Base-by-base conservation (phyloP, 2,113 vertebrate genomes). In the Thunnus maccoyii region DNA sequence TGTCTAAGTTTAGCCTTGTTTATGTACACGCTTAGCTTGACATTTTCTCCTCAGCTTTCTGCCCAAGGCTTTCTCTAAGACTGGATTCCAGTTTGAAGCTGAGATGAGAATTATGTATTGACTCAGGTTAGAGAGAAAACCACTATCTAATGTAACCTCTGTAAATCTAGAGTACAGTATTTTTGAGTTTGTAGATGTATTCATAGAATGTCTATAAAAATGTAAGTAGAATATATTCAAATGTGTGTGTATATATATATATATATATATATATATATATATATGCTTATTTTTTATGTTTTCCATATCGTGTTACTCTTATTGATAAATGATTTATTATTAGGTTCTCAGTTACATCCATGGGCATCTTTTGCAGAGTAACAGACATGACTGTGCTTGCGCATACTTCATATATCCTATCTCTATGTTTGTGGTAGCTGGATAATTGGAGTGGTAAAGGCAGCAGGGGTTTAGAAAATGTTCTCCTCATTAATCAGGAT, bases 401-500 rank as follows among this genome's bases (percentile, higher is more conserved):
- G 4, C 51, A 57, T 64, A 30, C 27, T 57, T 66, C 58, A 47
- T 82, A 60, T 20, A 55, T 74, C n/a, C 15, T 72, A 32, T 80
- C 57, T 63, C 51, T 72, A 3, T 72, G 68, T 66, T 69, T 78
- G 75, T 64, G 73, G 76, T 72, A 50, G 72, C 62, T 72, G 71
- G 60, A 87, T 90, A 81, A 88, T 89, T 89, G 78, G 46, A 86
- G 82, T 68, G 67, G 67, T 86, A 80, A 88, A 85, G 76, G 74
- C 68, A 74, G 71, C 25, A 62, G 86, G 66, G 83, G 86, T 86
- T 90, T 81, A 73, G 65, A 87, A 81, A 89, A 77, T 85, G 41
- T 81, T 88, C 86, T 88, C 71, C 51, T 83, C 92, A 92, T 90
- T 91, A 93, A 92, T 94, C 93, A 94, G 85, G 91, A 87, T 88